Conservation (phyloP, 2,113 vertebrate genomes). For the Labrus mixtus region DNA sequence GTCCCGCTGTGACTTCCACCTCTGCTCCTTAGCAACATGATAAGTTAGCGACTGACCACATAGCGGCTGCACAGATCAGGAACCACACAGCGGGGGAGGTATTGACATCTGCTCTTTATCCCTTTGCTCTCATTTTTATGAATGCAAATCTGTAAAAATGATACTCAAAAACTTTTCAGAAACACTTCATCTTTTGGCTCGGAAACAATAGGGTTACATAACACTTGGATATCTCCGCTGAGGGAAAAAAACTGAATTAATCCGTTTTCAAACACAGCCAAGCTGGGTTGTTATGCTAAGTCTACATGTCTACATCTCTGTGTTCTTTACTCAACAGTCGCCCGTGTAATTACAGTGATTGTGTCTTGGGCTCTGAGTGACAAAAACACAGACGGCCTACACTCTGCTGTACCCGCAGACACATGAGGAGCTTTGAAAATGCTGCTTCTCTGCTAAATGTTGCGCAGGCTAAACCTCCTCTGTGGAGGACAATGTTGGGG, state of each 20-base stretch:
- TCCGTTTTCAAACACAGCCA: no score
- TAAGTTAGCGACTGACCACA: slow-evolving; percentile 21
- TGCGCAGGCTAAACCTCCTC: no score
- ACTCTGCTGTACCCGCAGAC: no score
- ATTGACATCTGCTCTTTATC: slow-evolving; percentile 23
- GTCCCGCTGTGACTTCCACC: slow-evolving; percentile 2
- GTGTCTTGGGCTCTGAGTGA: neutral
- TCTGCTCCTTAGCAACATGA: slow-evolving; percentile 20
- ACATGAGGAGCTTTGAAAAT: no score
- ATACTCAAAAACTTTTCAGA: neutral
- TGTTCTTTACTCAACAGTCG: neutral
- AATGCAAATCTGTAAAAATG: neutral
- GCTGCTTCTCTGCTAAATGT: no score
- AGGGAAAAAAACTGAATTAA: no score
- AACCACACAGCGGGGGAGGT: slow-evolving; percentile 11
- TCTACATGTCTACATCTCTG: neutral
- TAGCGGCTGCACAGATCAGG: slow-evolving; percentile 19
- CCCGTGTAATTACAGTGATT: neutral
- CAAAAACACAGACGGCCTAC: neutral
- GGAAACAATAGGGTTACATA: no score
- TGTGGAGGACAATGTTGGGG: no score
- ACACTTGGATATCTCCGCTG: no score
- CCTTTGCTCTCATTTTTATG: neutral
- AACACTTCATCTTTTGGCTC: no score
- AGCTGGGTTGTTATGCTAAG: neutral